Base-by-base conservation (phyloP, 2,888 invertebrate genomes). In the Cephus nigrinus region DNA sequence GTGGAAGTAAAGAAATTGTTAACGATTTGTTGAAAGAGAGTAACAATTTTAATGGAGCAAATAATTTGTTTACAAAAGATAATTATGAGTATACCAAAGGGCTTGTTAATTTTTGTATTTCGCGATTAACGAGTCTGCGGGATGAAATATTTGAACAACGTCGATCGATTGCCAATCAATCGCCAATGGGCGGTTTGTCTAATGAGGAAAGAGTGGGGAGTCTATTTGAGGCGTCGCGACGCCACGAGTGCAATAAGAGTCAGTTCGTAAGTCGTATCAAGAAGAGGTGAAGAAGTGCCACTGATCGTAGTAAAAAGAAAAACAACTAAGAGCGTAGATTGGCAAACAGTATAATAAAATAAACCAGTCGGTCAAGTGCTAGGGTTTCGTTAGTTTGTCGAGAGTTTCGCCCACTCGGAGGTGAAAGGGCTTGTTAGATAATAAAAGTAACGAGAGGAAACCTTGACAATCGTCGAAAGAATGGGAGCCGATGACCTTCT, bases 401-500 rank as follows among this genome's bases (percentile, higher is more conserved):
- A 55, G 40, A 23, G 40, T 55, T 55, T 55, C 40, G 40, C 40
- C 40, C 40, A 55, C 40, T 55, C 40, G 40, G 40, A 55, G 40
- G 40, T 55, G 40, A 55, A 55, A 55, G 40, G 23, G 40, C 40
- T 55, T 55, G 23, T 55, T 55, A 55, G 23, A 71, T 76, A 71
- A 76, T 74, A 71, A 75, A 36, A 12, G 32, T 69, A 73, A 32
- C n/a, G 12, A 76, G 12, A 75, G 71, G 75, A 77, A 75, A 31
- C 33, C 69, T 74, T 68, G 68, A 36, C 30, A 78, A 72, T 76
- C 55, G 31, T 31, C 34, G 34, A 72, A 68, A 80, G 78, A 40
- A 94, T 94, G 94, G 94, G 94, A 83, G 91, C 93, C 74, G 93
- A 93, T 82, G 93, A 94, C 82, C 92, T 93, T 80, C 86, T 87